Conservation (phyloP, 1,140 invertebrate genomes). For the Heliconius hermathena region DNA sequence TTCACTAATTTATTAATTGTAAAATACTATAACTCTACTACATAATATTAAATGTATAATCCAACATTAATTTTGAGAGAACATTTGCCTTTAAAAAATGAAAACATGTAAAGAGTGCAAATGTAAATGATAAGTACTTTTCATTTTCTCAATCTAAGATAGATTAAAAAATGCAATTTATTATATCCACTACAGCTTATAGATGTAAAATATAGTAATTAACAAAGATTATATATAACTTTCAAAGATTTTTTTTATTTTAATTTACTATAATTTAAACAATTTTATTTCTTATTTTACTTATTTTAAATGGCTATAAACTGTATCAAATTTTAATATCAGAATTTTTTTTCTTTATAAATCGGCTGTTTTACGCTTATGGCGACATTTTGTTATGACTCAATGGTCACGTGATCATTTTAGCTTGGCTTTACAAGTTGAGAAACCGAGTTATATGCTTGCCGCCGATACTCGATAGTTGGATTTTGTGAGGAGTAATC, state of each 20-base stretch:
- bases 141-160: background rate
- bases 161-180: background rate
- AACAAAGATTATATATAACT: background rate
- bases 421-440: slow-evolving; percentile 67
- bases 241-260: background rate
- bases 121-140: slow-evolving; percentile 7
- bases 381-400: slow-evolving; percentile 62
- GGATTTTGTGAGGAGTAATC: slow-evolving; percentile 53
- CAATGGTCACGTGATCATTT: slow-evolving; percentile 71
- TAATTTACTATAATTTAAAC: background rate
- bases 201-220: background rate
- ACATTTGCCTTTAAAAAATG: background rate
- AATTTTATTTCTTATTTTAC: background rate
- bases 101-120: slow-evolving; percentile 4
- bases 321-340: background rate
- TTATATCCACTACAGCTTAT: background rate
- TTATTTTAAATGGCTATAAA: too few species aligned
- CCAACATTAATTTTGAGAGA: background rate
- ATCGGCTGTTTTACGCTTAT: slow-evolving; percentile 7
- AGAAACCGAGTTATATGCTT: slow-evolving; percentile 55
- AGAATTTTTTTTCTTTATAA: background rate
- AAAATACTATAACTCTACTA: background rate
- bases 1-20: slow-evolving; percentile 1
- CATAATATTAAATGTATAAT: slow-evolving; percentile 2
- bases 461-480: slow-evolving; percentile 49